phyloP scores from a whole-genome alignment of 2,888 invertebrate genomes.

The Malthinus flaveolus region DNA sequence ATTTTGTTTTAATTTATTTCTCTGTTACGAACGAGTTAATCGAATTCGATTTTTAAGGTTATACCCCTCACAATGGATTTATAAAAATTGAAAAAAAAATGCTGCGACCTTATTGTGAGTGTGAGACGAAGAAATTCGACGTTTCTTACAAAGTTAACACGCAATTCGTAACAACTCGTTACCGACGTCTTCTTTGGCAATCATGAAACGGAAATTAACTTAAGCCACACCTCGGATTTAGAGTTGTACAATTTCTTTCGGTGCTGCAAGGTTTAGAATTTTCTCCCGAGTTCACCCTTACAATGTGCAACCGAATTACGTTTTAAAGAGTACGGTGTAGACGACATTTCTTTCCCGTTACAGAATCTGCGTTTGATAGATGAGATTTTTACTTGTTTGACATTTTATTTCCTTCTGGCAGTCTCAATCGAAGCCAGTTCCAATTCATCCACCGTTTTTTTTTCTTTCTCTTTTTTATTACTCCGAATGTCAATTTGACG shows the following conservation, averaged over 20 bases:
- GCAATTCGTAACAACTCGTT: conserved; percentile 31
- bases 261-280: conserved; percentile 8
- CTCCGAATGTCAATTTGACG: conserved; percentile 14
- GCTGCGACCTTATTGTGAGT: neutral
- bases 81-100: too few relatives aligned
- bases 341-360: conserved; percentile 29
- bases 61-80: too few relatives aligned
- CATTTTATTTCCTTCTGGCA: conserved; percentile 38
- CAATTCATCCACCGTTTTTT: conserved; percentile 19
- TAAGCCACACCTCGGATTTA: conserved; percentile 29
- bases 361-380: conserved; percentile 35
- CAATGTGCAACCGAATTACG: conserved; percentile 15
- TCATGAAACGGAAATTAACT: conserved; percentile 38
- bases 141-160: conserved; percentile 22
- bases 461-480: conserved; percentile 19
- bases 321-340: conserved; percentile 25
- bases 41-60: too few relatives aligned
- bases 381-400: conserved; percentile 39
- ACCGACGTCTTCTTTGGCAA: conserved; percentile 34
- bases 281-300: conserved; percentile 17
- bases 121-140: neutral
- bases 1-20: too few relatives aligned
- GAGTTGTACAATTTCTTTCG: conserved; percentile 23
- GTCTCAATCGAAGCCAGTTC: conserved; percentile 36
- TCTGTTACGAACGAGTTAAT: too few relatives aligned